A percentile compares a stretch with the other conserved stretches of the same genome.
These are phyloP conservation scores for Myioborus miniatus DNA, from an alignment of 2,797 vertebrate species.

Conservation along the genomic window DNA sequence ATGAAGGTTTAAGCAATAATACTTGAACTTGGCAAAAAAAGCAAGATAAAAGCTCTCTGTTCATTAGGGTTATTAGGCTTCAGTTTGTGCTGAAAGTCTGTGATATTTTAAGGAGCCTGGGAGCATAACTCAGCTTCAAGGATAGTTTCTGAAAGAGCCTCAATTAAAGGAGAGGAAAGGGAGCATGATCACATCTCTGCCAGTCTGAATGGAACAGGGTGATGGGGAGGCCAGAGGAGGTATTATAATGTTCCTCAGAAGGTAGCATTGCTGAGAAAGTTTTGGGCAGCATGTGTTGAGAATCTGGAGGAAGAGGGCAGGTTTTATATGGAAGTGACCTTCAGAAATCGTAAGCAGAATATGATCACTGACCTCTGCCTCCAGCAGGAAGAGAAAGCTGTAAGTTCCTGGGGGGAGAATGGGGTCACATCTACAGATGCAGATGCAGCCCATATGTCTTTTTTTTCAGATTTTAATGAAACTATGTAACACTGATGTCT, in stretches of 20 bases:
- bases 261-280: not conserved
- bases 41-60: slow-evolving; percentile 39
- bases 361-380: not conserved
- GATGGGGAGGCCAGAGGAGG: not conserved
- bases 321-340: not conserved
- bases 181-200: not conserved
- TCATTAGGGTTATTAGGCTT: slow-evolving; percentile 32
- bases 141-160: not conserved
- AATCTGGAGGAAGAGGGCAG: not conserved
- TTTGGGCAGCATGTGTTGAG: not conserved
- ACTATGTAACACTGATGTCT: not conserved
- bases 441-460: slow-evolving; percentile 26
- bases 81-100: slow-evolving; percentile 33
- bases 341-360: not conserved
- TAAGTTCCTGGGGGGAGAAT: not conserved
- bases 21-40: slow-evolving; percentile 41
- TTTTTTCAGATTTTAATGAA: slow-evolving; percentile 1
- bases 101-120: slow-evolving; percentile 38
- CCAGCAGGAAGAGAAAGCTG: not conserved
- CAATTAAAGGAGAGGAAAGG: not conserved
- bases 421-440: not conserved
- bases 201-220: not conserved
- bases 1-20: slow-evolving; percentile 32
- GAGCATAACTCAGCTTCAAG: not conserved
- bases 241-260: not conserved